Conservation (phyloP, 2,888 invertebrate species). For the Patella caerulea region DNA sequence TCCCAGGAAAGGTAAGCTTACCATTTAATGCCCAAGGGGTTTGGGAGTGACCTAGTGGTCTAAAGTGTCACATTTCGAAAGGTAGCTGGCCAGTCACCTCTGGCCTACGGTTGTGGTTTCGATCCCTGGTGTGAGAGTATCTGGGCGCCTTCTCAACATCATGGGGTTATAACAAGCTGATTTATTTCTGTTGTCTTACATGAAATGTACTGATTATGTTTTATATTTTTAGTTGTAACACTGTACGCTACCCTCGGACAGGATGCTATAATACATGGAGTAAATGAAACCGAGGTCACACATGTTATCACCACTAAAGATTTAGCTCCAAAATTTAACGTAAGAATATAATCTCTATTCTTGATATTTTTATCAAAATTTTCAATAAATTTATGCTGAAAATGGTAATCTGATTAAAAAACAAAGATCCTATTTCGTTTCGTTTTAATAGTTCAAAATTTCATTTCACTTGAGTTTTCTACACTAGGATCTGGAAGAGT, state of each 20-base stretch:
- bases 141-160: too few relatives aligned
- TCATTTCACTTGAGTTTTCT: too few relatives aligned
- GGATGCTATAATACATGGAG: conserved; percentile 95
- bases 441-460: too few relatives aligned
- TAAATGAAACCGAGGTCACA: conserved; percentile 95
- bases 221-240: conserved; percentile 82
- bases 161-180: too few relatives aligned
- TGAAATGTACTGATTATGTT: too few relatives aligned
- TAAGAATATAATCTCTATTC: conserved; percentile 31
- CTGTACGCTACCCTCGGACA: conserved; percentile 97
- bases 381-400: neutral
- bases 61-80: too few relatives aligned
- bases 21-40: neutral
- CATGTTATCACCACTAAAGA: conserved; percentile 94
- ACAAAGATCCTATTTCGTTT: too few relatives aligned
- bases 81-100: neutral
- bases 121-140: too few relatives aligned
- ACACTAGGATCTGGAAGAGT: too few relatives aligned
- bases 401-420: too few relatives aligned
- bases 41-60: neutral
- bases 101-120: neutral
- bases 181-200: too few relatives aligned
- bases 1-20: too few relatives aligned
- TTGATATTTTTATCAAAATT: neutral
- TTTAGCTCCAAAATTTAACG: conserved; percentile 87